A percentile compares a stretch with the other conserved stretches of the same genome.
Evolutionary conservation across 1,140 invertebrate genomes (phyloP).

Genomic region (Nasonia longicornis): DNA sequence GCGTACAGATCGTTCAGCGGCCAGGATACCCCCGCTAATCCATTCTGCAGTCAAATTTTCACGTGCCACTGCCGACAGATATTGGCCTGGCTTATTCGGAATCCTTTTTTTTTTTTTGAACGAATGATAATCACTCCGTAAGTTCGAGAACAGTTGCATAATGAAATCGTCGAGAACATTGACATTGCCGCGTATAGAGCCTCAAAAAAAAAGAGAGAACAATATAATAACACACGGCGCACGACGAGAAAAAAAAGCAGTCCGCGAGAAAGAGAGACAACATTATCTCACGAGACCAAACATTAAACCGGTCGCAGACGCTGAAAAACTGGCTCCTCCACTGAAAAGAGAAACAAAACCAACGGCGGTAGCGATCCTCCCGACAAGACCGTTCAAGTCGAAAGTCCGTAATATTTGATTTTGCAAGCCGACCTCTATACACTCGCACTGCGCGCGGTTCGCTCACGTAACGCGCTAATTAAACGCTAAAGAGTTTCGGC

Average conservation of each 20-base stretch:
- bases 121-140: no score
- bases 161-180: no score
- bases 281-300: not conserved
- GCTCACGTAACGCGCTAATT: not conserved
- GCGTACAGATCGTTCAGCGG: constrained; percentile 58
- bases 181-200: not conserved
- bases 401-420: constrained; percentile 10
- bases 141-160: no score
- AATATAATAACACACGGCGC: not conserved
- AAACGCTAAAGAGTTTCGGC: not conserved
- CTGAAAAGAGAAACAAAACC: not conserved
- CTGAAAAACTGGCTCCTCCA: not conserved
- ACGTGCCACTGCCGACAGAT: constrained; percentile 34
- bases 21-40: constrained; percentile 53
- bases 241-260: constrained; percentile 31
- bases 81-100: not conserved
- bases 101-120: not conserved
- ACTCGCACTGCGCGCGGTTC: not conserved
- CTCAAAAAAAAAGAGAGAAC: not conserved
- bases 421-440: not conserved
- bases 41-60: constrained; percentile 49
- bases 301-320: not conserved
- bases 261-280: not conserved
- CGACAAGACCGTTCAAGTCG: not conserved
- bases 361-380: not conserved